phyloP scores from a whole-genome alignment of 2,113 vertebrate genomes.

The Oenanthe melanoleuca region DNA sequence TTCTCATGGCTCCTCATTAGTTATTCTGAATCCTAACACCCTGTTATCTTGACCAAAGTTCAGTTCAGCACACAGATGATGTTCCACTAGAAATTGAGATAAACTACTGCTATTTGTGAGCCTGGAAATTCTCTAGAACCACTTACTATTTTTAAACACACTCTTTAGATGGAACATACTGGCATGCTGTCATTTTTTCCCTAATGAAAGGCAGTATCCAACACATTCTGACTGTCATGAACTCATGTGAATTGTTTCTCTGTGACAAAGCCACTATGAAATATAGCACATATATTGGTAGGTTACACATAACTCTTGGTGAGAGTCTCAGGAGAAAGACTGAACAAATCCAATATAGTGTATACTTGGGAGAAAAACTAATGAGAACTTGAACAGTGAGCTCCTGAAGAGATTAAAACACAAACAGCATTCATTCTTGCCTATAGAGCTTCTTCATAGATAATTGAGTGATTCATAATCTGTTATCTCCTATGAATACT shows the following conservation, averaged over 20 bases:
- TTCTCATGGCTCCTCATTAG: neutral
- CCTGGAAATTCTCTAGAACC: constrained; percentile 51
- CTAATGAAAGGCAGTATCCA: constrained; percentile 5
- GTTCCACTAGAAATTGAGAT: constrained; percentile 12
- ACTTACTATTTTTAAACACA: constrained; percentile 55
- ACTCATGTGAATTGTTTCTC: neutral
- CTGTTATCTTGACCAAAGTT: constrained; percentile 25
- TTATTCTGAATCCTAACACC: constrained; percentile 27
- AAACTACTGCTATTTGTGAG: constrained; percentile 30
- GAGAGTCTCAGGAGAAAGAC: neutral
- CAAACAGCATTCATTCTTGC: neutral
- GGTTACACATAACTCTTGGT: neutral
- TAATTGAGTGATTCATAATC: neutral
- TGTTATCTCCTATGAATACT: neutral
- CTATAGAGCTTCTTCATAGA: neutral
- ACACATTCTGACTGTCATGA: neutral
- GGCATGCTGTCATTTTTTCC: neutral
- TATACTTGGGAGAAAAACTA: neutral
- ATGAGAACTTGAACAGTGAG: neutral
- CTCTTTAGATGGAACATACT: constrained; percentile 11
- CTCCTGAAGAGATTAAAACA: neutral
- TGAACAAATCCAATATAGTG: neutral
- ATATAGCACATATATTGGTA: neutral
- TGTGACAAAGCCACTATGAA: neutral
- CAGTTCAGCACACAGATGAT: neutral